Evolutionary conservation across 2,113 vertebrate species (phyloP).

Genomic region (Elanus axillaris): DNA sequence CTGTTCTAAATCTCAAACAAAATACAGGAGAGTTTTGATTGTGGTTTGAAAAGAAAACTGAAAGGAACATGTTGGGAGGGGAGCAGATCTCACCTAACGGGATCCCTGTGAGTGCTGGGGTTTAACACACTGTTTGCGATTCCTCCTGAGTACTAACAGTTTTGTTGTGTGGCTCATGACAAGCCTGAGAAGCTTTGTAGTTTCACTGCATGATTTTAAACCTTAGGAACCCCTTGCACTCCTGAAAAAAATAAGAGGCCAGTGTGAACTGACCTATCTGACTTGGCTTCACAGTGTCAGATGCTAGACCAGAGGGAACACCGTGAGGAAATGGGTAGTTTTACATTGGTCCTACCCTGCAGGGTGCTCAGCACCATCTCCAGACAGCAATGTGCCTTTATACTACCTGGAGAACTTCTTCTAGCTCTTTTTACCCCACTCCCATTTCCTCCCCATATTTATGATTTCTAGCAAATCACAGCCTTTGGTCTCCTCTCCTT

Average conservation of each 20-base stretch:
- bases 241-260: not conserved
- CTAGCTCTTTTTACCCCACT: not conserved
- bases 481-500: not conserved
- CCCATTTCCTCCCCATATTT: not conserved
- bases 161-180: not conserved
- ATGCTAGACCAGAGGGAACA: not conserved
- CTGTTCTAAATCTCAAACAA: conserved; percentile 52
- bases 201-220: not conserved
- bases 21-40: conserved; percentile 53
- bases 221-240: not conserved
- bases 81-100: conserved; percentile 12
- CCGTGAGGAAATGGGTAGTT: fast-evolving
- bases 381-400: not conserved
- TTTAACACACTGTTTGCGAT: not conserved
- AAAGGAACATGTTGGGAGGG: not conserved
- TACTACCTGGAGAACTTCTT: not conserved
- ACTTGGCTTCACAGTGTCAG: not conserved
- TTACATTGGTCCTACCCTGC: not conserved
- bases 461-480: conserved; percentile 26
- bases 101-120: not conserved
- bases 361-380: not conserved
- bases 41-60: conserved; percentile 65
- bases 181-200: not conserved
- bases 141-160: conserved; percentile 1
- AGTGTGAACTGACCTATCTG: not conserved